Percentiles rank a stretch among this genome's conserved stretches.
Evolutionary conservation across 1,140 invertebrate species (phyloP).

Genomic region (Varroa destructor): DNA sequence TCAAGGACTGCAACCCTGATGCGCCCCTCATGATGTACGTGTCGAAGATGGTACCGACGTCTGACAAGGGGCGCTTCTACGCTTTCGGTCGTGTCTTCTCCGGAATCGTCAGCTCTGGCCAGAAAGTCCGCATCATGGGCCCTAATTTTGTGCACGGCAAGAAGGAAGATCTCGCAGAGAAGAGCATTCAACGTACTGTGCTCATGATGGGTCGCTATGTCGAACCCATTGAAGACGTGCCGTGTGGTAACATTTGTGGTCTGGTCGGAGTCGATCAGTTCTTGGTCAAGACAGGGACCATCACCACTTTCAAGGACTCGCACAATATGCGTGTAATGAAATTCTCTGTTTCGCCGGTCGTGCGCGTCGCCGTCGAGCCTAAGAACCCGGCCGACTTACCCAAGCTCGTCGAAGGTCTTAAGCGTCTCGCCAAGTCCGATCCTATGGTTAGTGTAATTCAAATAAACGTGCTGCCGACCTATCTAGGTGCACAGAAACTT

Average conservation of each 20-base stretch:
- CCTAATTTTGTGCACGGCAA: slow-evolving; percentile 94
- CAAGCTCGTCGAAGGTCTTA: slow-evolving; percentile 92
- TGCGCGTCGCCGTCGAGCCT: slow-evolving; percentile 96
- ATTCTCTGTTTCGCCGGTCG: slow-evolving; percentile 97
- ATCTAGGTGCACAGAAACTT: slow-evolving; percentile 29
- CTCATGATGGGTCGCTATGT: slow-evolving; percentile 99
- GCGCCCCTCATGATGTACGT: slow-evolving; percentile 99
- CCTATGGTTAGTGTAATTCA: slow-evolving; percentile 70
- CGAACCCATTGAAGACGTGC: slow-evolving; percentile 98
- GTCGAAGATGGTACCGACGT: slow-evolving; percentile 99
- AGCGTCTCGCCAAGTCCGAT: slow-evolving; percentile 97
- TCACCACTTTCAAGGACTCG: slow-evolving; percentile 95
- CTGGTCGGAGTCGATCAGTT: slow-evolving; percentile 99
- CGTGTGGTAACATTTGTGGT: slow-evolving; percentile 98
- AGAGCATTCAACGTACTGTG: slow-evolving; percentile 94
- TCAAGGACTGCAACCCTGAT: slow-evolving; percentile 81
- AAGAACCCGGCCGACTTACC: slow-evolving; percentile 98
- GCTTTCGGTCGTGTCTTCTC: slow-evolving; percentile 99
- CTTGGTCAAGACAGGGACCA: slow-evolving; percentile 97
- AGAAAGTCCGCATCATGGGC: slow-evolving; percentile 95
- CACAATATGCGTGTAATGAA: slow-evolving; percentile 98
- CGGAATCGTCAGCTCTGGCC: slow-evolving; percentile 82
- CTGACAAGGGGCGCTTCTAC: slow-evolving; percentile 98
- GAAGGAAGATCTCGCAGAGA: slow-evolving; percentile 97
- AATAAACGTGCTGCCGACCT: not conserved